These are phyloP conservation scores for Iphiclides podalirius DNA, from an alignment of 2,888 invertebrate species.

Conservation along the genomic window DNA sequence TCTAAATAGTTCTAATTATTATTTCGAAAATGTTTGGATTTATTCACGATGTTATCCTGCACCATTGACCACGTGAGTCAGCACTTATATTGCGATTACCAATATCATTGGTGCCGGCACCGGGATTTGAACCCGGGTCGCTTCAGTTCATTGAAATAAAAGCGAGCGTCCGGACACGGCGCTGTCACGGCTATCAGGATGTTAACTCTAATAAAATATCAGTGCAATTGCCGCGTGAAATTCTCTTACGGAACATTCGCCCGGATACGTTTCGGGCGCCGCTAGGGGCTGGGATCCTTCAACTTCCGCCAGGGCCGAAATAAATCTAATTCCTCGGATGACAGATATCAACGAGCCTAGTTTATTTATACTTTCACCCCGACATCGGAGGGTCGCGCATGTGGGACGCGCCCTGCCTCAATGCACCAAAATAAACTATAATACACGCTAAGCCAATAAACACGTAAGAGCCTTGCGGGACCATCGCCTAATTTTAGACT, in stretches of 20 bases:
- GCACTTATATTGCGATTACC: too few relatives aligned
- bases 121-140: too few relatives aligned
- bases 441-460: slow-evolving; percentile 60
- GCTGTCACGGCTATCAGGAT: too few relatives aligned
- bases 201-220: slow-evolving; percentile 18
- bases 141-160: too few relatives aligned
- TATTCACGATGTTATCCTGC: too few relatives aligned
- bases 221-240: slow-evolving; percentile 37
- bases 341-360: slow-evolving; percentile 79
- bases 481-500: slow-evolving; percentile 21
- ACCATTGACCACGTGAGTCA: too few relatives aligned
- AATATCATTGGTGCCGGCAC: too few relatives aligned
- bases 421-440: slow-evolving; percentile 71
- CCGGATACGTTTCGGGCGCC: slow-evolving; percentile 39
- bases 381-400: slow-evolving; percentile 62
- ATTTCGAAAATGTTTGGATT: too few relatives aligned
- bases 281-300: slow-evolving; percentile 65
- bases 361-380: slow-evolving; percentile 77
- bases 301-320: slow-evolving; percentile 71
- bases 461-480: slow-evolving; percentile 31
- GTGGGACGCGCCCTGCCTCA: slow-evolving; percentile 56
- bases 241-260: slow-evolving; percentile 45
- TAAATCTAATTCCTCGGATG: slow-evolving; percentile 77
- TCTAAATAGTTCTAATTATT: too few relatives aligned
- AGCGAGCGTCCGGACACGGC: too few relatives aligned